A percentile compares a stretch with the other conserved stretches of the same genome.
phyloP scores from a whole-genome alignment of 2,888 invertebrate genomes.

The Ferrisia virgata region DNA sequence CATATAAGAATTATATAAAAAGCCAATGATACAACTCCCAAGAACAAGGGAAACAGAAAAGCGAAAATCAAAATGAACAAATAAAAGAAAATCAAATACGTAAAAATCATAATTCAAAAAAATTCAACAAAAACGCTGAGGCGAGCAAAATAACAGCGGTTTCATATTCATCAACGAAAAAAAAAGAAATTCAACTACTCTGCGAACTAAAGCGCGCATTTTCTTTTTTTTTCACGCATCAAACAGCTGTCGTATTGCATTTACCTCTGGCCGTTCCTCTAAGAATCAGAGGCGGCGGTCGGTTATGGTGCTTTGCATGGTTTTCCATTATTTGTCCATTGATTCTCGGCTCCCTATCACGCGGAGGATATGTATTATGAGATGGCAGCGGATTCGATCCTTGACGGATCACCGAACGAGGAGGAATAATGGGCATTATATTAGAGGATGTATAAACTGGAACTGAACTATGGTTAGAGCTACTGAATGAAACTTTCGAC shows the following conservation, averaged over 20 bases:
- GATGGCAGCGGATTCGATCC: slow-evolving; percentile 18
- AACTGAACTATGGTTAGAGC: slow-evolving; percentile 29
- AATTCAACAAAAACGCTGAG: slow-evolving; percentile 7
- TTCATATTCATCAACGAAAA: neutral
- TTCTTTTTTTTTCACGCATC: neutral
- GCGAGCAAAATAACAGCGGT: slow-evolving; percentile 15
- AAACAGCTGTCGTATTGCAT: slow-evolving; percentile 17
- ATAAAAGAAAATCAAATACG: slow-evolving; percentile 32
- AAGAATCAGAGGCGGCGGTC: slow-evolving; percentile 29
- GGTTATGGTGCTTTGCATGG: slow-evolving; percentile 26
- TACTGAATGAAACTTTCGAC: slow-evolving; percentile 25
- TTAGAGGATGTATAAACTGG: slow-evolving; percentile 20
- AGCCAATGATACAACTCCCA: slow-evolving; percentile 1
- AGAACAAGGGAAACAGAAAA: neutral
- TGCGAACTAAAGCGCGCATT: slow-evolving; percentile 17
- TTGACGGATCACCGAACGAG: slow-evolving; percentile 27
- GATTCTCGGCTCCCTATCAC: slow-evolving; percentile 45
- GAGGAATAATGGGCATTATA: slow-evolving; percentile 33
- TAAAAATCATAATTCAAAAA: slow-evolving; percentile 11
- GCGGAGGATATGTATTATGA: slow-evolving; percentile 34
- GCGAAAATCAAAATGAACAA: slow-evolving; percentile 37
- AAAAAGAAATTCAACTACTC: slow-evolving; percentile 22
- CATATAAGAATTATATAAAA: neutral
- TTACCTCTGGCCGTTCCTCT: slow-evolving; percentile 41
- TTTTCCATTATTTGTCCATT: slow-evolving; percentile 44